Conservation (phyloP, 2,113 vertebrate species). For the Rhinolophus sinicus region DNA sequence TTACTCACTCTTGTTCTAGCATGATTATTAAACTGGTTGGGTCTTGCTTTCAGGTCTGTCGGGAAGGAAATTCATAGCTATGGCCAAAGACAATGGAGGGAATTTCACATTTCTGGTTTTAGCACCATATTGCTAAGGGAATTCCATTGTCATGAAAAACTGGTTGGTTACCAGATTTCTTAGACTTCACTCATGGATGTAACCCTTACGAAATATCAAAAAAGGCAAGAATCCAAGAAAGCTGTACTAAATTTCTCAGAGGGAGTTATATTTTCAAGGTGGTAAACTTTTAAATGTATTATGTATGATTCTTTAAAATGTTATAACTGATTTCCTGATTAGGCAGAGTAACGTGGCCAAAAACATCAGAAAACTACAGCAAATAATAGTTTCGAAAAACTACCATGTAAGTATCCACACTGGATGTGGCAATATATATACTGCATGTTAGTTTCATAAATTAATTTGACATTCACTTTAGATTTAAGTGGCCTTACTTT, state of each 20-base stretch:
- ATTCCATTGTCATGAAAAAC: constrained; percentile 40
- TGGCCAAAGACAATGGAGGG: neutral
- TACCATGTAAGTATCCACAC: neutral
- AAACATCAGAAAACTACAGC: neutral
- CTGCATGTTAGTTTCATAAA: neutral
- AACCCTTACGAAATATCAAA: constrained; percentile 41
- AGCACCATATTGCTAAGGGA: constrained; percentile 51
- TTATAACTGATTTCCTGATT: constrained; percentile 2
- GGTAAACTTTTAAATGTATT: constrained; percentile 59
- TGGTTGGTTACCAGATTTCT: constrained; percentile 37
- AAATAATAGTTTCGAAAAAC: constrained; percentile 22
- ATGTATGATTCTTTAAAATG: constrained; percentile 38
- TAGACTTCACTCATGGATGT: constrained; percentile 46
- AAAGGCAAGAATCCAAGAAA: constrained; percentile 57
- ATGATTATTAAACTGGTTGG: constrained; percentile 41
- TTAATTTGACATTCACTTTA: constrained; percentile 28
- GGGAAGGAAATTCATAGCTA: constrained; percentile 44
- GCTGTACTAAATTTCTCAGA: neutral
- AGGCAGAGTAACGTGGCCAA: neutral
- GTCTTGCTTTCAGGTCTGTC: constrained; percentile 33
- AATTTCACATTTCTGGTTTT: constrained; percentile 44
- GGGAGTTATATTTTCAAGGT: constrained; percentile 42
- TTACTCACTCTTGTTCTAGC: constrained; percentile 8
- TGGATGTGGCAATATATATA: neutral
- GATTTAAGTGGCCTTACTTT: neutral